These are phyloP conservation scores for Tetragonula clypearis DNA, from an alignment of 1,140 invertebrate species.

Conservation along the genomic window DNA sequence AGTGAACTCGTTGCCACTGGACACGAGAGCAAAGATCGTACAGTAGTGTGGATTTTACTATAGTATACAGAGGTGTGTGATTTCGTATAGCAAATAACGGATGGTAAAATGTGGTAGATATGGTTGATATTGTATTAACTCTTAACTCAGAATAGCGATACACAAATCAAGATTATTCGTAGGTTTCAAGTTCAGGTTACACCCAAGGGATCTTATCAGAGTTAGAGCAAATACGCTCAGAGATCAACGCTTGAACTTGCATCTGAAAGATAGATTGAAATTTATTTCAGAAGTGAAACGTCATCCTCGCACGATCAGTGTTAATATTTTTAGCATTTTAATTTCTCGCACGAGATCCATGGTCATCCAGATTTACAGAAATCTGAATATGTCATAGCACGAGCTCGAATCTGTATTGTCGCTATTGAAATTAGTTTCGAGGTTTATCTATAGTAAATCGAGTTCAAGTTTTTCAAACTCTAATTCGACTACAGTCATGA, in stretches of 20 bases:
- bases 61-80: not conserved
- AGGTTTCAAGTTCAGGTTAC: not conserved
- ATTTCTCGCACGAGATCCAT: no score
- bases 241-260: conserved; percentile 23
- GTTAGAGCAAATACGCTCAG: not conserved
- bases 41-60: not conserved
- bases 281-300: conserved; percentile 34
- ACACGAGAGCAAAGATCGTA: not conserved
- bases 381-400: not conserved
- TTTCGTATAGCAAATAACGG: no score
- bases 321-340: not conserved
- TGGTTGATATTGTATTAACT: not conserved
- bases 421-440: not conserved
- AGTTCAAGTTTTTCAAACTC: not conserved
- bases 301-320: not conserved
- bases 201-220: not conserved
- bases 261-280: conserved; percentile 55
- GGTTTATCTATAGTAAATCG: not conserved
- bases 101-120: no score
- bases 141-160: not conserved
- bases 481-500: not conserved
- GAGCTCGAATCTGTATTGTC: not conserved
- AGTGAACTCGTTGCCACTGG: no score
- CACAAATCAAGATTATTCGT: conserved; percentile 2
- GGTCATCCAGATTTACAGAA: not conserved